Percentiles rank a stretch among this genome's conserved stretches.
phyloP scores from a whole-genome alignment of 2,113 vertebrate species.

The Corydoras sp. region DNA sequence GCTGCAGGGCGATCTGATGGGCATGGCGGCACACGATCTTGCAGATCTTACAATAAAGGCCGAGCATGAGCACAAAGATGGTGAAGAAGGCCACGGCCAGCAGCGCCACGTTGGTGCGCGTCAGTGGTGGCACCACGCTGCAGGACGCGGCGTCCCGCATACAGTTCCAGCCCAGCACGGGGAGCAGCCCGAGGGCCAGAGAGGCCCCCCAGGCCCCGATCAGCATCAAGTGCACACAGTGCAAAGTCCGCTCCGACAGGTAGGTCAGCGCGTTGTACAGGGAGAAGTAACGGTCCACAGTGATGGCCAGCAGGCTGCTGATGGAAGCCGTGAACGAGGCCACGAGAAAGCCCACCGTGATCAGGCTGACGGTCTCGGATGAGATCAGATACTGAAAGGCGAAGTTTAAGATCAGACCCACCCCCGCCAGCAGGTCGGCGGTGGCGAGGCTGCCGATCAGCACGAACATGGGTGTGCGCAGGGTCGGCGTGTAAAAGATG shows the following conservation, averaged over 20 bases:
- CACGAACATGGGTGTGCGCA: slow-evolving; percentile 92
- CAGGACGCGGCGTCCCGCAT: slow-evolving; percentile 73
- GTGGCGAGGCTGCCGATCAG: slow-evolving; percentile 93
- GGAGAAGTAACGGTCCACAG: slow-evolving; percentile 93
- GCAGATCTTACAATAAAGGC: slow-evolving; percentile 92
- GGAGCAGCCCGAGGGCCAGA: slow-evolving; percentile 81
- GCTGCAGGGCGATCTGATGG: slow-evolving; percentile 97
- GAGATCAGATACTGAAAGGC: slow-evolving; percentile 89
- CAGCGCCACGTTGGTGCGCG: slow-evolving; percentile 82
- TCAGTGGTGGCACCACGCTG: slow-evolving; percentile 88
- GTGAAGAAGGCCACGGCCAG: slow-evolving; percentile 83
- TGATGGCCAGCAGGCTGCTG: slow-evolving; percentile 92
- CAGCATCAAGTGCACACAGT: slow-evolving; percentile 87
- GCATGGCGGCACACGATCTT: slow-evolving; percentile 94
- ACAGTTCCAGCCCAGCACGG: slow-evolving; percentile 95
- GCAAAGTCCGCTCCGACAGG: slow-evolving; percentile 86
- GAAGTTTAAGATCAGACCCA: slow-evolving; percentile 94
- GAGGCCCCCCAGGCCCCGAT: slow-evolving; percentile 85
- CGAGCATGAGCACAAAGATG: slow-evolving; percentile 88
- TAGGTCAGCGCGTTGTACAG: slow-evolving; percentile 95
- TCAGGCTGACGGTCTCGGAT: slow-evolving; percentile 88
- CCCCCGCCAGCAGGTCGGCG: slow-evolving; percentile 88
- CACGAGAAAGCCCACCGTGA: slow-evolving; percentile 93
- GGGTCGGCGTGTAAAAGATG: slow-evolving; percentile 86
- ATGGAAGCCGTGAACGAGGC: slow-evolving; percentile 93